Percentiles rank a stretch among this genome's conserved stretches.
phyloP scores from a whole-genome alignment of 2,888 invertebrate species.

The Colostygia pectinataria region DNA sequence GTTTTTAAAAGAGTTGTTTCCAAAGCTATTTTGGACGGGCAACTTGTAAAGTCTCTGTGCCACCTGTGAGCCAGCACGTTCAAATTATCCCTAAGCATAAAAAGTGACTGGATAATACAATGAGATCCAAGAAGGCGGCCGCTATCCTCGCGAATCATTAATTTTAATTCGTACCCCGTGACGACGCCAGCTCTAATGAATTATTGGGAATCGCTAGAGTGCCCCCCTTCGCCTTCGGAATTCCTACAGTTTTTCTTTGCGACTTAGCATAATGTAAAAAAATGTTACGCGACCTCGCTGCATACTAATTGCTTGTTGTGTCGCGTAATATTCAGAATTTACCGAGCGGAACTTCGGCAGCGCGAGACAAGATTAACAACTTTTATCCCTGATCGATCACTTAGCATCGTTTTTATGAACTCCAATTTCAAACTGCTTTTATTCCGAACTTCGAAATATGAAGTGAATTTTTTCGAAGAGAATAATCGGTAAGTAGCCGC shows the following conservation, averaged over 20 bases:
- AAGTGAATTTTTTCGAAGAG: constrained; percentile 47
- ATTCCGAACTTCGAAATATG: constrained; percentile 49
- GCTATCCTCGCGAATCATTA: constrained; percentile 79
- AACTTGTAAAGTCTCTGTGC: constrained; percentile 63
- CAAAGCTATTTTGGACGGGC: constrained; percentile 50
- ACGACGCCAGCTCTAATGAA: constrained; percentile 78
- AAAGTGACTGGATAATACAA: constrained; percentile 75
- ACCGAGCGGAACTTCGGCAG: constrained; percentile 63
- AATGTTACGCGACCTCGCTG: constrained; percentile 74
- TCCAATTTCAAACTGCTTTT: constrained; percentile 58
- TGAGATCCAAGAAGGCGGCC: constrained; percentile 66
- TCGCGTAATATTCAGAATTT: constrained; percentile 66
- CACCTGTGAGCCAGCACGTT: constrained; percentile 68
- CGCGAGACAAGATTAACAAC: constrained; percentile 75
- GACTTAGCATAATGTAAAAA: constrained; percentile 81
- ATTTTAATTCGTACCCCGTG: constrained; percentile 81
- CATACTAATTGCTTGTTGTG: constrained; percentile 82
- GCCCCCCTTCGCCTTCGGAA: constrained; percentile 59
- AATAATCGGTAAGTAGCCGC: constrained; percentile 42
- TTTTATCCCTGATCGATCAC: constrained; percentile 75
- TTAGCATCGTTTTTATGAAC: constrained; percentile 65
- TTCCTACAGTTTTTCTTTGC: constrained; percentile 73
- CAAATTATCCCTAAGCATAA: constrained; percentile 72
- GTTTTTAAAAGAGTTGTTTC: constrained; percentile 25
- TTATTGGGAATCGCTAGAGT: constrained; percentile 79